phyloP scores from a whole-genome alignment of 2,888 invertebrate genomes.

The Allygus modestus region DNA sequence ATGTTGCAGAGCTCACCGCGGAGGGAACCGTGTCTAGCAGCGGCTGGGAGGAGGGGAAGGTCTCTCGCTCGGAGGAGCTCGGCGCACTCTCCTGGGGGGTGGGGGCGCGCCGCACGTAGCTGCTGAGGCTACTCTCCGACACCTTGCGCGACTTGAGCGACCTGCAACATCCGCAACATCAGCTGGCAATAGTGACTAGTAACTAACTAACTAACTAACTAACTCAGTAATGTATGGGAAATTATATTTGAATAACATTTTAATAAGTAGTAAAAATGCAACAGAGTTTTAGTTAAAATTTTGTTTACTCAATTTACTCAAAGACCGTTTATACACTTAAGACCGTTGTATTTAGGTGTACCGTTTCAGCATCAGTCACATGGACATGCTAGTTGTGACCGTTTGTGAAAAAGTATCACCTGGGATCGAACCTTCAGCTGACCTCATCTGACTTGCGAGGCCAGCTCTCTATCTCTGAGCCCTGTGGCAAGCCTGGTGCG shows the following conservation, averaged over 20 bases:
- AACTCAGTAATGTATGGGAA: conserved; percentile 56
- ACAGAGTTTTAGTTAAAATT: no score
- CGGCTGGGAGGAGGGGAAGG: conserved; percentile 63
- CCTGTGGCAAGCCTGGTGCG: no score
- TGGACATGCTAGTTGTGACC: no score
- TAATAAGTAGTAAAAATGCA: neutral
- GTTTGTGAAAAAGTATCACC: no score
- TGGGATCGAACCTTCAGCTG: no score
- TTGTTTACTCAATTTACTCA: no score
- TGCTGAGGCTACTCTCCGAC: conserved; percentile 67
- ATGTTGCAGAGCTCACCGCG: neutral
- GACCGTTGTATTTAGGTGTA: no score
- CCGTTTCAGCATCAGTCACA: no score
- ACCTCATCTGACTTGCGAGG: no score
- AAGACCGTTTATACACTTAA: no score
- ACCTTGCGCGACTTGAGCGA: conserved; percentile 66
- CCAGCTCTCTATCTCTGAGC: no score
- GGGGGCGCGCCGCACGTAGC: conserved; percentile 74
- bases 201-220: neutral
- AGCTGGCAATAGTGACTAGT: no score
- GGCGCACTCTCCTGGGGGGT: conserved; percentile 76
- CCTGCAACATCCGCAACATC: conserved; percentile 11
- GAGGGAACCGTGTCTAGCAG: conserved; percentile 43
- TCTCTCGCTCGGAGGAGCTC: conserved; percentile 75
- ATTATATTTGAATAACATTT: neutral